These are phyloP conservation scores for Heteropelma amictum DNA, from an alignment of 2,888 invertebrate genomes.

Conservation along the genomic window DNA sequence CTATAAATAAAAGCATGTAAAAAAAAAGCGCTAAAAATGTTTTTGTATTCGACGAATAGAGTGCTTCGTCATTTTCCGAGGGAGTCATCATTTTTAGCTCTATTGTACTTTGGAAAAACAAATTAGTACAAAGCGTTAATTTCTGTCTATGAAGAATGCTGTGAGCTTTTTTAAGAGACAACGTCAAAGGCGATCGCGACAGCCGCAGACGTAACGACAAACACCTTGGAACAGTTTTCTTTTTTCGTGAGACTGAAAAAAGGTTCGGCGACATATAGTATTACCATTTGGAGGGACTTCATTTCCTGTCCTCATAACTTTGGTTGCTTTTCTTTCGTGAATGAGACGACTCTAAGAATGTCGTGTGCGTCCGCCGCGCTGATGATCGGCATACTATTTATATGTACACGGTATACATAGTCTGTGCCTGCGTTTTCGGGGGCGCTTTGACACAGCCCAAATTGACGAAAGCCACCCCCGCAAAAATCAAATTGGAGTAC, in stretches of 20 bases:
- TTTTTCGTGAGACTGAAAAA: slow-evolving; percentile 3
- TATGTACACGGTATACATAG: too few species aligned
- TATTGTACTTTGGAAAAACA: too few species aligned
- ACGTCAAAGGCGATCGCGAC: not conserved
- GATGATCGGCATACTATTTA: too few species aligned
- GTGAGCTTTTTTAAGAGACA: not conserved
- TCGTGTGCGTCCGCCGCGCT: not conserved
- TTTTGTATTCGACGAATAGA: too few species aligned
- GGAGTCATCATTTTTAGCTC: too few species aligned
- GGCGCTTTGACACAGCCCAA: slow-evolving; percentile 60
- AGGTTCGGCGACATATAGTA: slow-evolving; percentile 67
- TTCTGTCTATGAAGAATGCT: not conserved
- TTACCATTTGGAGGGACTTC: slow-evolving; percentile 62
- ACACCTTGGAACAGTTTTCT: slow-evolving; percentile 61
- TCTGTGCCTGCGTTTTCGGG: not conserved
- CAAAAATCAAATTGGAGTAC: slow-evolving; percentile 64
- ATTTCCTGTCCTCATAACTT: slow-evolving; percentile 64
- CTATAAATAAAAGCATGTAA: too few species aligned
- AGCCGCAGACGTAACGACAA: slow-evolving; percentile 68
- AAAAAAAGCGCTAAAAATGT: too few species aligned
- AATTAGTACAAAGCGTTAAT: too few species aligned
- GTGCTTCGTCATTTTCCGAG: too few species aligned
- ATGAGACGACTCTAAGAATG: not conserved
- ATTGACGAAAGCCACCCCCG: slow-evolving; percentile 69
- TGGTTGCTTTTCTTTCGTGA: not conserved